These are phyloP conservation scores for Ferrisia virgata DNA, from an alignment of 2,888 invertebrate genomes.

Conservation along the genomic window DNA sequence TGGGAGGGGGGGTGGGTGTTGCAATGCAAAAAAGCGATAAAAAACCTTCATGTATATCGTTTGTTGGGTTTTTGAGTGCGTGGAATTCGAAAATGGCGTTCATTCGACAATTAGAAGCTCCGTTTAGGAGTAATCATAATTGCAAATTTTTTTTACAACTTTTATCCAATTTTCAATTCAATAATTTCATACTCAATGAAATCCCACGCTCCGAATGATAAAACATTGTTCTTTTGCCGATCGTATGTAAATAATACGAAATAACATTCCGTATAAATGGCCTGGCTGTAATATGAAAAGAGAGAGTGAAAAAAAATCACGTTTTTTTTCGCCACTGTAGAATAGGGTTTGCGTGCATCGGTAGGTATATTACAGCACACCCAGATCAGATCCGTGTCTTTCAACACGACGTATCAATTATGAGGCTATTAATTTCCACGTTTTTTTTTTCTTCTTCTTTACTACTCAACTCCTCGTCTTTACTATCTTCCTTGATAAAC, in stretches of 20 bases:
- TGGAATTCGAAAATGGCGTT: neutral
- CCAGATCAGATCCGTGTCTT: neutral
- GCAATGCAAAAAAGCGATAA: neutral
- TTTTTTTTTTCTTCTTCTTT: neutral
- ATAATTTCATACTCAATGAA: too few relatives aligned
- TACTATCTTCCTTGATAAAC: too few relatives aligned
- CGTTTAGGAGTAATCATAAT: too few relatives aligned
- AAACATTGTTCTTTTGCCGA: too few relatives aligned
- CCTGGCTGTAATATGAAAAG: neutral
- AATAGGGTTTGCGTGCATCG: neutral
- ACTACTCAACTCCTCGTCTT: neutral
- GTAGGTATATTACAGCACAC: neutral
- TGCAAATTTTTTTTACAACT: too few relatives aligned
- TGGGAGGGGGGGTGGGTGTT: neutral
- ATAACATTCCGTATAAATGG: too few relatives aligned
- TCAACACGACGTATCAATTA: neutral
- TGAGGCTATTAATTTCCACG: slow-evolving; percentile 1
- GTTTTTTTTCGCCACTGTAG: neutral
- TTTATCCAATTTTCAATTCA: too few relatives aligned
- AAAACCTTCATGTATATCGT: neutral
- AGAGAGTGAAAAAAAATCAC: neutral
- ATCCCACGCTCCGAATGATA: too few relatives aligned
- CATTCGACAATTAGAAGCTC: neutral
- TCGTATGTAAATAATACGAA: too few relatives aligned
- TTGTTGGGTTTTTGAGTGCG: neutral